phyloP scores from a whole-genome alignment of 2,888 invertebrate species.

The Temnothorax unifasciatus region DNA sequence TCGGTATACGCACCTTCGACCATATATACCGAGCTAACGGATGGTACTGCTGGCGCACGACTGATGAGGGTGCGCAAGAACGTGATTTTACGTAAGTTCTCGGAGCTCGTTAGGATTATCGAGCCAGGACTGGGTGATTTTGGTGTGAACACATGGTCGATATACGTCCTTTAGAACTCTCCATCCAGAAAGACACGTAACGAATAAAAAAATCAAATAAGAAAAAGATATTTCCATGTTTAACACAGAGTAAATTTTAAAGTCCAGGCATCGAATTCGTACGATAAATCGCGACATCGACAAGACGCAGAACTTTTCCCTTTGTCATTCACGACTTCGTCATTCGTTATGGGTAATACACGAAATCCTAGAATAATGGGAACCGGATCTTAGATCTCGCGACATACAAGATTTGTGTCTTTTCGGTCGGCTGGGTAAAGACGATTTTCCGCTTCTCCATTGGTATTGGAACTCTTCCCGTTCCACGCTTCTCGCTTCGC shows the following conservation, averaged over 20 bases:
- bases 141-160: not conserved
- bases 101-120: slow-evolving; percentile 34
- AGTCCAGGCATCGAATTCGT: not conserved
- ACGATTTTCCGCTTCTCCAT: slow-evolving; percentile 61
- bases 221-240: not conserved
- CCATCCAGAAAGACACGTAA: not conserved
- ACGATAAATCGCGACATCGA: slow-evolving; percentile 48
- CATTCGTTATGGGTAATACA: slow-evolving; percentile 73
- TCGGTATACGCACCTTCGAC: slow-evolving; percentile 41
- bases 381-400: slow-evolving; percentile 65
- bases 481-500: not conserved
- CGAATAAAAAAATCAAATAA: not conserved
- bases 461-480: slow-evolving; percentile 39
- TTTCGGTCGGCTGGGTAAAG: slow-evolving; percentile 65
- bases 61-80: slow-evolving; percentile 37
- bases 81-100: slow-evolving; percentile 34
- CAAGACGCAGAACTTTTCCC: slow-evolving; percentile 52
- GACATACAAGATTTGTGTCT: slow-evolving; percentile 72
- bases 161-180: not conserved
- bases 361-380: slow-evolving; percentile 72
- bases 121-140: not conserved
- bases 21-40: slow-evolving; percentile 42
- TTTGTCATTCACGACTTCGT: slow-evolving; percentile 65
- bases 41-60: slow-evolving; percentile 48
- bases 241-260: not conserved